Evolutionary conservation across 2,888 invertebrate genomes (phyloP), one percentile per base, ranked within the genome.

Genomic region (Dromius quadrimaculatus): DNA sequence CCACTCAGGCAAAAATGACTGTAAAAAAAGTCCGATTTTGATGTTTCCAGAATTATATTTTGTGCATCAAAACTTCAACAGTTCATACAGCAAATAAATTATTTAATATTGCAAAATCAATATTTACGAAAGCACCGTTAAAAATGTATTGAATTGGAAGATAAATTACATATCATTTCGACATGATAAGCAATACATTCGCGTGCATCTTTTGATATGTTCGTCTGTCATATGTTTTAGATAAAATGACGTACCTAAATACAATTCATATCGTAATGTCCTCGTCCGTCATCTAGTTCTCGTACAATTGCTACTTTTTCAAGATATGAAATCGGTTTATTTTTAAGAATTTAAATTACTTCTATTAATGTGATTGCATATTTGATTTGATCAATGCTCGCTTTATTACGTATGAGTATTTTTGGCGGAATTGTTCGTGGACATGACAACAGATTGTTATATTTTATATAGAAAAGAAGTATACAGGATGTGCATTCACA

Each of bases 261-360:
- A 34, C 57, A 66, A 66, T 65, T 65, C 54, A 65, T 50, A 65
- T 65, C 36, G 50, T 54, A 59, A 59, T 59, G 38, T 36, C 20
- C 59, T 36, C 38, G 59, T 23, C 13, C 11, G 13, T 54, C 50
- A 28, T 23, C 13, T 15, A 15, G 5, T 8, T 11, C 3, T 6
- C 28, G 11, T 23, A 13, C 36, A 15, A 36, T 34, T 57, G 34
- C n/a, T 59, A 43, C 20, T 57, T 59, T 59, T 28, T 54, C 50
- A 28, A 11, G 34, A 63, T 45, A 63, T 63, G 63, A 45, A 45
- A 63, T 63, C 17, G 43, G 63, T 63, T 63, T 63, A 63, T 63
- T 63, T 63, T 45, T 43, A 63, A 63, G 45, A 63, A 63, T 63
- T 63, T 63, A 63, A 63, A 63, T 63, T 63, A 63, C 63, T 63